Evolutionary conservation across 2,797 vertebrate species (phyloP).

Genomic region (Spondyliosoma cantharus): DNA sequence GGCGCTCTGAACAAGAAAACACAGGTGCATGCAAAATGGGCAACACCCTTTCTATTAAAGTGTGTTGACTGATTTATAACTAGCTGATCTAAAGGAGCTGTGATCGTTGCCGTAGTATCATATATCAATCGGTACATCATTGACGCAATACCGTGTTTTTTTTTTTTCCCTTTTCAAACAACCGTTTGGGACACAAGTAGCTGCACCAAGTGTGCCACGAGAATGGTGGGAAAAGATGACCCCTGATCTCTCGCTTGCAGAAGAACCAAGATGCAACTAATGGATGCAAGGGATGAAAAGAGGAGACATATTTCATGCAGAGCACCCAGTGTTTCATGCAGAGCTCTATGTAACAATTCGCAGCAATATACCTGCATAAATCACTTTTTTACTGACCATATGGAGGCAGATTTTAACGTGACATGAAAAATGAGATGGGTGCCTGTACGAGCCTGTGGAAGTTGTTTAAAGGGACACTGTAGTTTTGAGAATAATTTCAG

Average conservation of each 20-base stretch:
- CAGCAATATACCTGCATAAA: too few species aligned
- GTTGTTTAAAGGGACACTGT: too few species aligned
- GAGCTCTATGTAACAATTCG: too few species aligned
- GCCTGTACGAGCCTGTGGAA: too few species aligned
- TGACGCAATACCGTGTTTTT: background rate
- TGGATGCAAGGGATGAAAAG: background rate
- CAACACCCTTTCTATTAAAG: background rate
- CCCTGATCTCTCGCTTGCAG: background rate
- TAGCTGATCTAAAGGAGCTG: slow-evolving; percentile 27
- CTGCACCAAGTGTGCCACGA: background rate
- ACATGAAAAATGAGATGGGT: too few species aligned
- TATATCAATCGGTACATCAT: slow-evolving; percentile 24
- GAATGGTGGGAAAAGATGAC: background rate
- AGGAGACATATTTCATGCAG: background rate
- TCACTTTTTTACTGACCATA: too few species aligned
- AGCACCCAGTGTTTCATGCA: background rate
- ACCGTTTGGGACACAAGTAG: background rate
- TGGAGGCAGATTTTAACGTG: too few species aligned
- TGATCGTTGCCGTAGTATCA: slow-evolving; percentile 36
- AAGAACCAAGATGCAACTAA: background rate
- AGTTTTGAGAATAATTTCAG: too few species aligned
- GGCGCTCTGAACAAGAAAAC: background rate
- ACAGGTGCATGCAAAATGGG: background rate
- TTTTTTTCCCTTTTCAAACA: background rate
- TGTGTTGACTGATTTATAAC: slow-evolving; percentile 21